Base-by-base conservation (phyloP, 2,797 vertebrate species). In the Argentina silus region DNA sequence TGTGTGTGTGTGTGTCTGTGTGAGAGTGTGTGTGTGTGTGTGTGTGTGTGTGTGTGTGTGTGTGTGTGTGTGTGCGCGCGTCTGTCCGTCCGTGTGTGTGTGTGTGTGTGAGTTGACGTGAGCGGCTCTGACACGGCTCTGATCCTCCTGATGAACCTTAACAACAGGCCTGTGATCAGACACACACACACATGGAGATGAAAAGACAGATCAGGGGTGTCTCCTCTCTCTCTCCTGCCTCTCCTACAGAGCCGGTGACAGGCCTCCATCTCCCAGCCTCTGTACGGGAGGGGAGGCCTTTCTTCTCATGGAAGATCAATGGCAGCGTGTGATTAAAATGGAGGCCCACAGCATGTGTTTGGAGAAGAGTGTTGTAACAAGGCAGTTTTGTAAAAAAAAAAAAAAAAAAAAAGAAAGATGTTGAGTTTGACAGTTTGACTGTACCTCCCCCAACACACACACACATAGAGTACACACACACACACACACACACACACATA, bases 41-140 rank as follows among this genome's bases (percentile, higher is more conserved):
- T n/a, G n/a, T n/a, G n/a, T n/a, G n/a, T n/a, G n/a, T n/a, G n/a
- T n/a, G n/a, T n/a, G n/a, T n/a, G n/a, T n/a, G n/a, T n/a, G n/a
- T n/a, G n/a, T n/a, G n/a, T n/a, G n/a, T n/a, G n/a, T n/a, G n/a
- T n/a, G n/a, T n/a, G n/a, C n/a, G n/a, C n/a, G n/a, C n/a, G n/a
- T n/a, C n/a, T n/a, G n/a, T n/a, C n/a, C n/a, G n/a, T n/a, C n/a
- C n/a, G n/a, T n/a, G n/a, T n/a, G n/a, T n/a, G n/a, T n/a, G n/a
- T n/a, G n/a, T n/a, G n/a, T n/a, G n/a, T n/a, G n/a, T n/a, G n/a
- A n/a, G n/a, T 6, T 36, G 23, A n/a, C n/a, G 45, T 65, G 77
- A 79, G 87, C 82, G 89, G 83, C 88, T 87, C 89, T 87, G 88
- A 91, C 91, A 91, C 82, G 55, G 43, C 87, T 92, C 82, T 91